These are phyloP conservation scores for Microcebus tavaratra DNA, from an alignment of 2,113 vertebrate species.

Conservation along the genomic window DNA sequence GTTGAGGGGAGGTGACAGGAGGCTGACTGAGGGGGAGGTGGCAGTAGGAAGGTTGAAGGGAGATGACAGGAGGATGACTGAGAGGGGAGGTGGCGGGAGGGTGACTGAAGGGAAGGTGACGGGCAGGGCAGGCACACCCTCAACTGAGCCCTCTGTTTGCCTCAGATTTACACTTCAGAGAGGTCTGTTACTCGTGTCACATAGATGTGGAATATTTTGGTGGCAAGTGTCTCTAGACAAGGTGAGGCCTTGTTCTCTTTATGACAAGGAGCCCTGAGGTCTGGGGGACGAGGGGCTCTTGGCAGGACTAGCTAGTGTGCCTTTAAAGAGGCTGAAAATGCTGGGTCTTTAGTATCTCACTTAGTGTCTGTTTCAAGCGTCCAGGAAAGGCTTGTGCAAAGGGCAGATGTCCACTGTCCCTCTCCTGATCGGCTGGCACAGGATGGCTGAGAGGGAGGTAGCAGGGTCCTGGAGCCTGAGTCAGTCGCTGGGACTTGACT, in stretches of 20 bases:
- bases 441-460: neutral
- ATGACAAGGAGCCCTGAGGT: fast-evolving
- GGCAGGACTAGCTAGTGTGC: neutral
- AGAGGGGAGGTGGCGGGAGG: neutral
- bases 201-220: fast-evolving
- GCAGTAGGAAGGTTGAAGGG: too few species aligned
- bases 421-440: fast-evolving
- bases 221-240: neutral
- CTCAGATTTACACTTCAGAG: neutral
- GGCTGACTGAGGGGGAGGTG: too few species aligned
- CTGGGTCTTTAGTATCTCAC: fast-evolving
- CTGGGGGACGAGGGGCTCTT: neutral
- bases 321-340: neutral
- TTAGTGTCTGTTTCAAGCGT: too few species aligned
- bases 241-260: neutral
- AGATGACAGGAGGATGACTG: too few species aligned
- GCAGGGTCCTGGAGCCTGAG: neutral
- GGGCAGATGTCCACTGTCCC: fast-evolving
- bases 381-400: fast-evolving
- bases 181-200: fast-evolving
- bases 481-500: fast-evolving
- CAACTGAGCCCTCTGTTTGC: neutral
- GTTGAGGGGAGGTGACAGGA: neutral
- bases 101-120: neutral
- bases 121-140: neutral